Conservation (phyloP, 1,140 invertebrate genomes). For the Cardiocondyla obscurior region DNA sequence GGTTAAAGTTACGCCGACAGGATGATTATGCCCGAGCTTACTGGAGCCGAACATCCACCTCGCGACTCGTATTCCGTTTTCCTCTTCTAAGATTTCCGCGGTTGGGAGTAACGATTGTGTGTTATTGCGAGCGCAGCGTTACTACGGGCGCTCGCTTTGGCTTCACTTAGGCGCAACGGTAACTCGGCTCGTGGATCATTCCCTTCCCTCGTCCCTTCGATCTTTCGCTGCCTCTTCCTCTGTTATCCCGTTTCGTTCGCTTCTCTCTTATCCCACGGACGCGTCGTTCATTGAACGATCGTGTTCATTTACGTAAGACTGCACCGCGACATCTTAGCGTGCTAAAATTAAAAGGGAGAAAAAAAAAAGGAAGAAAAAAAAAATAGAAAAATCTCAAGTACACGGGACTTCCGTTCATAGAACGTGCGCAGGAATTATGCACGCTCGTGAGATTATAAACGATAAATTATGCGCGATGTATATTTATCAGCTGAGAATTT, state of each 20-base stretch:
- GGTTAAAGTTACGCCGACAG: slow-evolving; percentile 16
- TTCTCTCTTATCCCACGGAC: not conserved
- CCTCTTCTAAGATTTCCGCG: slow-evolving; percentile 23
- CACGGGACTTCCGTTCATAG: slow-evolving; percentile 14
- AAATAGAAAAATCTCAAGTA: slow-evolving; percentile 13
- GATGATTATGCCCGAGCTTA: not conserved
- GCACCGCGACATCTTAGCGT: slow-evolving; percentile 14
- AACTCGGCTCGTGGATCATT: slow-evolving; percentile 61
- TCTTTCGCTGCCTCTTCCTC: slow-evolving; percentile 44
- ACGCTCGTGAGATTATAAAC: slow-evolving; percentile 1
- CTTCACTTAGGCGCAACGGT: slow-evolving; percentile 75
- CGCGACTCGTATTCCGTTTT: slow-evolving; percentile 1
- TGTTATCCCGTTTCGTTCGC: slow-evolving; percentile 6
- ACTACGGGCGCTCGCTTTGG: slow-evolving; percentile 71
- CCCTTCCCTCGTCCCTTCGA: not conserved
- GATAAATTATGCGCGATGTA: slow-evolving; percentile 48
- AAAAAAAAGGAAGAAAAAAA: too few relatives aligned
- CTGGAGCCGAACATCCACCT: not conserved
- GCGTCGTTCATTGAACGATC: slow-evolving; percentile 35
- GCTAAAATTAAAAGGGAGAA: not conserved
- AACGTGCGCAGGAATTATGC: slow-evolving; percentile 21
- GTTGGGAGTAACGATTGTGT: slow-evolving; percentile 53
- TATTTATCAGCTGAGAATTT: slow-evolving; percentile 47
- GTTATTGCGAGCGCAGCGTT: slow-evolving; percentile 66
- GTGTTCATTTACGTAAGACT: slow-evolving; percentile 19